Evolutionary conservation across 2,797 vertebrate genomes (phyloP), one percentile per base, ranked within the genome.

Genomic region (Peromyscus melanophrys): DNA sequence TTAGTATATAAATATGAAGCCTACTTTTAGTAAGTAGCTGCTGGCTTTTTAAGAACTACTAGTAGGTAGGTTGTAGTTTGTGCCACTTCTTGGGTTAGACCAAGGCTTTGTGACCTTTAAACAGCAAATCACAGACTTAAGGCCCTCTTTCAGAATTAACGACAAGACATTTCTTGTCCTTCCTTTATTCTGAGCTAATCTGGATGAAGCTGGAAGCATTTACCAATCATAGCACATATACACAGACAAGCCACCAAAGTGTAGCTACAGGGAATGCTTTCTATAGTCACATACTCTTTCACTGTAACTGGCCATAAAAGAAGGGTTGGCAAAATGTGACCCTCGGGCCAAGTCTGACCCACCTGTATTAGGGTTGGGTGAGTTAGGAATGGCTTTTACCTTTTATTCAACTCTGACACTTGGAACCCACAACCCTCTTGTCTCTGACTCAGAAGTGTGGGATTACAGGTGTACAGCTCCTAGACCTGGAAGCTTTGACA

Each of bases 1-100:
- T 21, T 37, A 80, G 23, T 67, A 55, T 37, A 69, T 90, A 91
- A 80, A 91, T 92, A n/a, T n/a, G 52, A 89, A 93, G 77, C 34
- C 40, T 49, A 40, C 46, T 34, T 21, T 49, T 49, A 61, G 77
- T 31, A 94, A 29, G 63, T n/a, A 92, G 77, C 40, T 86, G 29
- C 0, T 94, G 52, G 37, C 81, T 94, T 89, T 63, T 94, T 46
- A 96, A 89, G 89, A 96, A 67, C 16, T 95, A 52, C 57, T 4
- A 87, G 55, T 27, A 92, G 25, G 4, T 34, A 25, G 75, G 14
- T 43, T 93, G 13, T 3, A 83, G 55, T 92, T 73, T 95, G 43
- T 49, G 43, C 11, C 65, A 94, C 57, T 2, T 34, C 69, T 90
- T 82, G 73, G 43, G 57, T 69, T 80, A 93, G 59, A 90, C 19